Conservation (phyloP, 2,797 vertebrate genomes). For the Sebastes itinus region DNA sequence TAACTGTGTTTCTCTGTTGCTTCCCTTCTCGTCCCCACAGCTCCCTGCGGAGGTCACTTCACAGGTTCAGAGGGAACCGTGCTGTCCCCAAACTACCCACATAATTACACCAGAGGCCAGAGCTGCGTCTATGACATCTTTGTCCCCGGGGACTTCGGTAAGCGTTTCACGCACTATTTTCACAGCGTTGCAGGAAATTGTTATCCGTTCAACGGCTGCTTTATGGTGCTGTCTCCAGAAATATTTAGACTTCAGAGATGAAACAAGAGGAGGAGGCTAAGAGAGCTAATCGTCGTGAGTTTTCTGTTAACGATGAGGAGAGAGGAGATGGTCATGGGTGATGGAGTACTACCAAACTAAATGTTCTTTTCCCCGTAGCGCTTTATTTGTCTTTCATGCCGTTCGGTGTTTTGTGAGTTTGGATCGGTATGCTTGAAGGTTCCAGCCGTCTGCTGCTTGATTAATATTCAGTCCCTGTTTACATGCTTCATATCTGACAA, state of each 20-base stretch:
- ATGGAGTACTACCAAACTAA: constrained; percentile 22
- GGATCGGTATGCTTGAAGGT: constrained; percentile 38
- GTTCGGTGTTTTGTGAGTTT: constrained; percentile 26
- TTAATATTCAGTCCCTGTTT: constrained; percentile 14
- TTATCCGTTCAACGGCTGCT: constrained; percentile 2
- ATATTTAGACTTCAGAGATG: constrained; percentile 13
- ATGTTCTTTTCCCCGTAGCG: constrained; percentile 30
- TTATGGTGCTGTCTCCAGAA: not conserved
- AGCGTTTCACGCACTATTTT: constrained; percentile 72
- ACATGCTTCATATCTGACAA: constrained; percentile 21
- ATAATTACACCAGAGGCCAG: constrained; percentile 94
- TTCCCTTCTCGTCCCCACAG: constrained; percentile 73
- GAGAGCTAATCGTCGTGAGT: constrained; percentile 2
- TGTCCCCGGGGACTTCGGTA: constrained; percentile 97
- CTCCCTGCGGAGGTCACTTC: constrained; percentile 94
- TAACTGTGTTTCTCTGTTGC: constrained; percentile 55
- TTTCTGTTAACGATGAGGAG: constrained; percentile 31
- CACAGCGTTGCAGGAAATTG: constrained; percentile 10
- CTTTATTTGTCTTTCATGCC: constrained; percentile 28
- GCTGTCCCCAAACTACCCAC: constrained; percentile 96
- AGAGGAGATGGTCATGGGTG: constrained; percentile 30
- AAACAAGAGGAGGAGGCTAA: not conserved
- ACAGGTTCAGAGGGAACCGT: constrained; percentile 96
- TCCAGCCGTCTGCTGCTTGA: constrained; percentile 12
- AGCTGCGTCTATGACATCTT: constrained; percentile 94